Conservation (phyloP, 2,113 vertebrate genomes). For the Papio anubis region DNA sequence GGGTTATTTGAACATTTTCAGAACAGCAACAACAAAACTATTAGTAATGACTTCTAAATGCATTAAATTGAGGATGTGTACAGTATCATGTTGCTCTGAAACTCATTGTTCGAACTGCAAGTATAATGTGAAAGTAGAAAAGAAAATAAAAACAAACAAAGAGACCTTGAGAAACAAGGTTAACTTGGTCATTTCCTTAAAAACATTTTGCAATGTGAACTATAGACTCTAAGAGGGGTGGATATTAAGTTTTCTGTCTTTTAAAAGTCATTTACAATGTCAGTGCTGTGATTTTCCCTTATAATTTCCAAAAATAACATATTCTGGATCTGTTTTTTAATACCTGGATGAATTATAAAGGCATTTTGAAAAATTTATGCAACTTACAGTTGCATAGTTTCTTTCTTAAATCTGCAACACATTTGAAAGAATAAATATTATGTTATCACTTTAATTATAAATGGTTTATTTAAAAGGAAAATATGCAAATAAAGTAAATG, state of each 20-base stretch:
- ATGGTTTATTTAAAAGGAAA: not conserved
- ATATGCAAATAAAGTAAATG: not conserved
- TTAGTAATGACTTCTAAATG: conserved; percentile 70
- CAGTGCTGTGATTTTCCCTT: not conserved
- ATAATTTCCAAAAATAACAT: not conserved
- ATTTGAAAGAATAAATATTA: not conserved
- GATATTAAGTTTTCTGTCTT: conserved; percentile 51
- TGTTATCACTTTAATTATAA: not conserved
- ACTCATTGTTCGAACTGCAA: conserved; percentile 60
- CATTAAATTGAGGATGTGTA: conserved; percentile 67
- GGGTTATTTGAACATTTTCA: conserved; percentile 69
- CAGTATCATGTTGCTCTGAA: conserved; percentile 50
- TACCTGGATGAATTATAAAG: not conserved
- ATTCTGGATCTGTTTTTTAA: not conserved
- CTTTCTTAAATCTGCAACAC: not conserved
- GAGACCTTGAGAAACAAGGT: conserved; percentile 66
- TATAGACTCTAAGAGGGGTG: conserved; percentile 51
- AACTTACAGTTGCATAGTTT: not conserved
- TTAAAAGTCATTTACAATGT: conserved; percentile 67
- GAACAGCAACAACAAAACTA: conserved; percentile 49
- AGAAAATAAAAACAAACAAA: conserved; percentile 62
- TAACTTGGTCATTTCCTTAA: conserved; percentile 62
- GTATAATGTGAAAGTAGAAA: conserved; percentile 40
- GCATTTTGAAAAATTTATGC: not conserved
- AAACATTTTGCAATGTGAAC: conserved; percentile 60